Evolutionary conservation across 2,797 vertebrate species (phyloP).

Genomic region (Lacerta bilineata): DNA sequence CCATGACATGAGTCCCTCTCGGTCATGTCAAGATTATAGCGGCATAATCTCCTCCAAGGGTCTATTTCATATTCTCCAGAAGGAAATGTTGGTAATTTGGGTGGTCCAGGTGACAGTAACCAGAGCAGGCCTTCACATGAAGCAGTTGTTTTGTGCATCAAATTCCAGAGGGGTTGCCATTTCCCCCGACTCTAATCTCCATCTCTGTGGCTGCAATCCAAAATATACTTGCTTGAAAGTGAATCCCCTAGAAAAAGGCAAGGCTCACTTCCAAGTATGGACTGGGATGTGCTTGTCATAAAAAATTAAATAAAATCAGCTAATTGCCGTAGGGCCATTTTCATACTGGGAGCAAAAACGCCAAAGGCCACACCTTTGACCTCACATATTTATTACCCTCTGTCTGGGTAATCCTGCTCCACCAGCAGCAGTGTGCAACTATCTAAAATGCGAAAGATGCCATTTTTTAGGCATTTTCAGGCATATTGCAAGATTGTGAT

Average conservation of each 20-base stretch:
- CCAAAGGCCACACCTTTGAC: not conserved
- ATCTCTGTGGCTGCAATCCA: not conserved
- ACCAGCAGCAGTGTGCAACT: no score
- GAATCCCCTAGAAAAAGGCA: not conserved
- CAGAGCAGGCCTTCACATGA: not conserved
- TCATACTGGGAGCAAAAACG: not conserved
- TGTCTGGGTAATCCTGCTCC: not conserved
- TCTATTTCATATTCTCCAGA: not conserved
- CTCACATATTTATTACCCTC: not conserved
- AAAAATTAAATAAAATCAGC: not conserved
- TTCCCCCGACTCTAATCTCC: not conserved
- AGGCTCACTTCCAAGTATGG: not conserved
- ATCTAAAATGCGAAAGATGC: not conserved
- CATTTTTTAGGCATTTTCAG: not conserved
- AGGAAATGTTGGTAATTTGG: not conserved
- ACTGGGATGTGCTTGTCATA: not conserved
- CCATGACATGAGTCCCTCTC: not conserved
- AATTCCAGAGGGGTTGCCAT: not conserved
- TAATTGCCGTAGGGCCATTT: not conserved
- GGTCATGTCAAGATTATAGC: not conserved
- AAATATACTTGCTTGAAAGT: not conserved
- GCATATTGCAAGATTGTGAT: not conserved
- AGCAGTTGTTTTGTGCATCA: not conserved
- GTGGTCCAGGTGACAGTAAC: no score
- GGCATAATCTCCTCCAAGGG: not conserved